phyloP scores from a whole-genome alignment of 1,140 invertebrate genomes.

The Ooceraea biroi region DNA sequence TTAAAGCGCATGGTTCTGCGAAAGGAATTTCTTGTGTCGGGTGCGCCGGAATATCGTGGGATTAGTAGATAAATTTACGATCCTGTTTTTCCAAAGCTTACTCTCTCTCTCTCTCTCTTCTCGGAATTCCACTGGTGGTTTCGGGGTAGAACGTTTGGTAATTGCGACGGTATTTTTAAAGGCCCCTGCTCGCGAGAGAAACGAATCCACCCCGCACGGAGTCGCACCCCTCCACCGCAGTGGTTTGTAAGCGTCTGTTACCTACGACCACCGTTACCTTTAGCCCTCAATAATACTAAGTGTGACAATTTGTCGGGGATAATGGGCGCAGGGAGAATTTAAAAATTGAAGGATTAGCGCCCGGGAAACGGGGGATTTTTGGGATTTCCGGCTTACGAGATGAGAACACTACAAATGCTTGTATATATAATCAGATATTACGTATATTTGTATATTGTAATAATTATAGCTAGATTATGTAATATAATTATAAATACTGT shows the following conservation, averaged over 20 bases:
- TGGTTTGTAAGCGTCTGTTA: slow-evolving; percentile 23
- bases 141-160: slow-evolving; percentile 61
- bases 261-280: slow-evolving; percentile 17
- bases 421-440: too few species aligned
- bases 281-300: slow-evolving; percentile 18
- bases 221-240: slow-evolving; percentile 20
- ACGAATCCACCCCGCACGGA: slow-evolving; percentile 10
- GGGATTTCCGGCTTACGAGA: neutral
- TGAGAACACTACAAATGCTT: too few species aligned
- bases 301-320: slow-evolving; percentile 34
- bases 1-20: slow-evolving; percentile 6
- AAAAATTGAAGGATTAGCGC: slow-evolving; percentile 13
- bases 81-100: slow-evolving; percentile 54
- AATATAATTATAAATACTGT: too few species aligned
- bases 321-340: neutral
- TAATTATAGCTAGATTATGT: too few species aligned
- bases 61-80: slow-evolving; percentile 63
- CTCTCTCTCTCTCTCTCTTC: neutral
- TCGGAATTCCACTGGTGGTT: neutral
- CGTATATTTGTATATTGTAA: too few species aligned
- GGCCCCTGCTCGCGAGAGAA: neutral
- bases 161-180: slow-evolving; percentile 69
- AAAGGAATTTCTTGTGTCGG: slow-evolving; percentile 7
- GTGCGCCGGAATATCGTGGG: slow-evolving; percentile 52
- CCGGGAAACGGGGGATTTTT: neutral